Percentiles rank a stretch among this genome's conserved stretches.
Conservation (phyloP, 2,797 vertebrate species). For the Cyclura pinguis region DNA sequence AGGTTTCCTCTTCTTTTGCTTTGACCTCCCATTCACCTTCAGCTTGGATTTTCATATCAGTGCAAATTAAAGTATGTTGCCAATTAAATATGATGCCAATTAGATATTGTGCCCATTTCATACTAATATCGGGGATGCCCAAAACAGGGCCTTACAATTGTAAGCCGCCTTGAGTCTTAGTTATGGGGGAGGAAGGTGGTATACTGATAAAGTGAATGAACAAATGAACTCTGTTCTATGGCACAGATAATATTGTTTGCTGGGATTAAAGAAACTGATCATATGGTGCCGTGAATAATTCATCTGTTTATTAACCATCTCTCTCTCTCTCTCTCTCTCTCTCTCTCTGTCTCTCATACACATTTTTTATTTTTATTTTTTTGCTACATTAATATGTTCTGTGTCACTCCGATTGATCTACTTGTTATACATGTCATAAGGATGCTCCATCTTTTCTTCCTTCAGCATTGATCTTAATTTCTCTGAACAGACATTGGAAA, state of each 20-base stretch:
- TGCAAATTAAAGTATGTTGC: too few species aligned
- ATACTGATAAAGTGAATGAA: too few species aligned
- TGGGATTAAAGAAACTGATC: neutral
- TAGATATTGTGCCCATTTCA: too few species aligned
- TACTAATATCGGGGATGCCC: too few species aligned
- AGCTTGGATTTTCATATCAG: too few species aligned
- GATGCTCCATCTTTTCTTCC: slow-evolving; percentile 50
- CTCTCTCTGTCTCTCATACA: neutral
- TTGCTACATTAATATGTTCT: neutral
- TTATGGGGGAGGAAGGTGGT: too few species aligned
- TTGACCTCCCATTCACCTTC: too few species aligned
- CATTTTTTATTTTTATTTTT: neutral
- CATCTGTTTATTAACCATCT: neutral
- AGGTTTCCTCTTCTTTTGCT: too few species aligned
- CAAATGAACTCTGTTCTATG: neutral
- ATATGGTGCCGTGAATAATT: neutral
- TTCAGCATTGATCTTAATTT: slow-evolving; percentile 36
- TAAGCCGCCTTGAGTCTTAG: too few species aligned
- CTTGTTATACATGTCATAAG: slow-evolving; percentile 56
- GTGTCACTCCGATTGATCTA: neutral
- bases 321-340: too few species aligned
- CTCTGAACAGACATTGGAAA: slow-evolving; percentile 56
- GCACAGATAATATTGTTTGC: neutral
- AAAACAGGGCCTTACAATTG: too few species aligned
- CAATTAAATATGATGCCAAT: too few species aligned